phyloP scores from a whole-genome alignment of 2,113 vertebrate genomes.

The Atrichornis clamosus region DNA sequence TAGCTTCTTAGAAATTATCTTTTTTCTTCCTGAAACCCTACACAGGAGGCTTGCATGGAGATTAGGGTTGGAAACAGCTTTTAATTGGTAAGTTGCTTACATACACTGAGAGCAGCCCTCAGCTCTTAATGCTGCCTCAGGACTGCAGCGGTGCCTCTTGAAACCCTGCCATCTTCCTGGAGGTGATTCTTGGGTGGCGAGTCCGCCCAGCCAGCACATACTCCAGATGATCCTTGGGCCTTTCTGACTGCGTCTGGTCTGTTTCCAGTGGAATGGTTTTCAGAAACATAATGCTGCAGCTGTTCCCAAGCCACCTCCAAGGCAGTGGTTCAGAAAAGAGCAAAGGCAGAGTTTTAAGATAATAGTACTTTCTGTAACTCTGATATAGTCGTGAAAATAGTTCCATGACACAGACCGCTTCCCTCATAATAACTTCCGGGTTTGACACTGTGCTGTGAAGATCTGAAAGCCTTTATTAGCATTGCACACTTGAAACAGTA shows the following conservation, averaged over 20 bases:
- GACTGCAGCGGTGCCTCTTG: background rate
- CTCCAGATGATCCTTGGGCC: background rate
- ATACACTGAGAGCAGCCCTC: background rate
- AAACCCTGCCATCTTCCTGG: background rate
- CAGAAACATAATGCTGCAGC: background rate
- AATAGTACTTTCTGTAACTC: background rate
- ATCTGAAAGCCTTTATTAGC: background rate
- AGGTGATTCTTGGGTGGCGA: background rate
- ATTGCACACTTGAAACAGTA: background rate
- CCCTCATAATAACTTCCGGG: background rate
- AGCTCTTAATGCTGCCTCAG: background rate
- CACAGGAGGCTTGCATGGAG: background rate
- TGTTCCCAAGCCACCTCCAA: background rate
- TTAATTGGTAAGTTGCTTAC: background rate
- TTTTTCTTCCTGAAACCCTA: background rate
- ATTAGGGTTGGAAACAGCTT: background rate
- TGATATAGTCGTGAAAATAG: background rate
- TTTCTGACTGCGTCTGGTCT: background rate
- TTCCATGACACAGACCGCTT: background rate
- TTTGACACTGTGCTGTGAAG: background rate
- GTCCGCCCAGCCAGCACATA: fast-evolving
- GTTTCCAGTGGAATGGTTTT: background rate
- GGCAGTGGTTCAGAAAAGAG: background rate
- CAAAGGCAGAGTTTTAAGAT: background rate
- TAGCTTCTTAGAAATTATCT: background rate